Conservation (phyloP, 2,888 invertebrate species). For the Drosophila affinis region DNA sequence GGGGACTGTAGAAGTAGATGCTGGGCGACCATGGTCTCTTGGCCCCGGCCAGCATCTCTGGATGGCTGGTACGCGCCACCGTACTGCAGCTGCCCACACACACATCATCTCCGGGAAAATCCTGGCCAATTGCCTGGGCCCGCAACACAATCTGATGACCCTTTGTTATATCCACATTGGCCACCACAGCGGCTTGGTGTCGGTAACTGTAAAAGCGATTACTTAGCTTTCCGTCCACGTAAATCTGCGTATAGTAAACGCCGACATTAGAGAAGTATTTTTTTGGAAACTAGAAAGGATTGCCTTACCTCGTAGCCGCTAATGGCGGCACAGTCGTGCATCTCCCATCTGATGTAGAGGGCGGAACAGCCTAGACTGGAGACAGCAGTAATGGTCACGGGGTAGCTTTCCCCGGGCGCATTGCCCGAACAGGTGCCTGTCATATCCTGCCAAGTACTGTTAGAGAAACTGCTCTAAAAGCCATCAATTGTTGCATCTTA, state of each 20-base stretch:
- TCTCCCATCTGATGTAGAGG: slow-evolving; percentile 79
- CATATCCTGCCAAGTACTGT: slow-evolving; percentile 19
- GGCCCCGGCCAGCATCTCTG: slow-evolving; percentile 57
- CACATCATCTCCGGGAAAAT: slow-evolving; percentile 46
- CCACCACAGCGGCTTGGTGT: slow-evolving; percentile 80
- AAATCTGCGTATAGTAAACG: slow-evolving; percentile 67
- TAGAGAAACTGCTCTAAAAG: background rate
- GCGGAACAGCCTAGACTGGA: slow-evolving; percentile 73
- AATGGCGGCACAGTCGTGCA: slow-evolving; percentile 75
- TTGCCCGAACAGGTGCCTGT: slow-evolving; percentile 21
- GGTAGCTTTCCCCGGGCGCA: slow-evolving; percentile 66
- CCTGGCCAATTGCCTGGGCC: slow-evolving; percentile 67
- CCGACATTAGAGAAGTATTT: too few species aligned
- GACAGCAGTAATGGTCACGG: slow-evolving; percentile 77
- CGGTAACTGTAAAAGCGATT: slow-evolving; percentile 77
- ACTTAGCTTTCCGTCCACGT: slow-evolving; percentile 80
- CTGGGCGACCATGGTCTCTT: slow-evolving; percentile 73
- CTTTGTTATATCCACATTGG: slow-evolving; percentile 74
- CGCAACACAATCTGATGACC: slow-evolving; percentile 79
- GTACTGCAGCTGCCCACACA: slow-evolving; percentile 11
- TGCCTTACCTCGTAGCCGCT: slow-evolving; percentile 80
- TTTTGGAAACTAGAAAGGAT: background rate
- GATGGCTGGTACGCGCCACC: slow-evolving; percentile 35
- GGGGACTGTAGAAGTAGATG: slow-evolving; percentile 75
- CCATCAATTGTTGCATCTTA: slow-evolving; percentile 17